Conservation (phyloP, 2,888 invertebrate species). For the Ophion ellenae region DNA sequence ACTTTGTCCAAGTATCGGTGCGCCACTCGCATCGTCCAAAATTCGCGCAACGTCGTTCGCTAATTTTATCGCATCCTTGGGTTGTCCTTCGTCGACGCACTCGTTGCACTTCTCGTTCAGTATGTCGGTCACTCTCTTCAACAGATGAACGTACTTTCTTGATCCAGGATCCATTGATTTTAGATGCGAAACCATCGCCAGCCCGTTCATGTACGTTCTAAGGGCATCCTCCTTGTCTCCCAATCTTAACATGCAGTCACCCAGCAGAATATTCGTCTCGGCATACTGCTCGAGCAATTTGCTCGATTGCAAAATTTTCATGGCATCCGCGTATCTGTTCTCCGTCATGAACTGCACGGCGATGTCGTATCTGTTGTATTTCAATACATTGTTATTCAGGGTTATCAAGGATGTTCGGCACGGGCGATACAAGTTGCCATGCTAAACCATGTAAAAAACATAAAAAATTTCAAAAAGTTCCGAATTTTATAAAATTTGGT, state of each 20-base stretch:
- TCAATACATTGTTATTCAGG: neutral
- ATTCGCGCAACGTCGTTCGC: constrained; percentile 44
- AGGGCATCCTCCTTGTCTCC: constrained; percentile 55
- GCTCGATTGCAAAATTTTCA: constrained; percentile 51
- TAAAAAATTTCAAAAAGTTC: too few species aligned
- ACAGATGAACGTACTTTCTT: constrained; percentile 48
- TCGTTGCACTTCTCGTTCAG: constrained; percentile 61
- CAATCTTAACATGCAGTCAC: constrained; percentile 61
- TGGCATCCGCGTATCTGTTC: constrained; percentile 56
- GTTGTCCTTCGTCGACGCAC: constrained; percentile 44
- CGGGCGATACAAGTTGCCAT: too few species aligned
- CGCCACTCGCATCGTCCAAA: constrained; percentile 15
- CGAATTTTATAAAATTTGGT: too few species aligned
- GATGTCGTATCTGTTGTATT: constrained; percentile 65
- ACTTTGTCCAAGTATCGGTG: constrained; percentile 50
- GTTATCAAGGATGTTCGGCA: too few species aligned
- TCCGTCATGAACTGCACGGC: constrained; percentile 64
- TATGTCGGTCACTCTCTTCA: constrained; percentile 68
- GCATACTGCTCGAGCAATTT: constrained; percentile 47
- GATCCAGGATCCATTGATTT: constrained; percentile 46
- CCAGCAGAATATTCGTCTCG: constrained; percentile 58
- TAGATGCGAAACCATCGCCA: constrained; percentile 16
- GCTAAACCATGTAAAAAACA: too few species aligned
- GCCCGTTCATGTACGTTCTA: constrained; percentile 52
- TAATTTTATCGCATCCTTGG: constrained; percentile 51